A percentile compares a stretch with the other conserved stretches of the same genome.
Evolutionary conservation across 37 sponge, comb jelly and placozoan genomes (phyloP).

Genomic region (Eunapius fragilis): DNA sequence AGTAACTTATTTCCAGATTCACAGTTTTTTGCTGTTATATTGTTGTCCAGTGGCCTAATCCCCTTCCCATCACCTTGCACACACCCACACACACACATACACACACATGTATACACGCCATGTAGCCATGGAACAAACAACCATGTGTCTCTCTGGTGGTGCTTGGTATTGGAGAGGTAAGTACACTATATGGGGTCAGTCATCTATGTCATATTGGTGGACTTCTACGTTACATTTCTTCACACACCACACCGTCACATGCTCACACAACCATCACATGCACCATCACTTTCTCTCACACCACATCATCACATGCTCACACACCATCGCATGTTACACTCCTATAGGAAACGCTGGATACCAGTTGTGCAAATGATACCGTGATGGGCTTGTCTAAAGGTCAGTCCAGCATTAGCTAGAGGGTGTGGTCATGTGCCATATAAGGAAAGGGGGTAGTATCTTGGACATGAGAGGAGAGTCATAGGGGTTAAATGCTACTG

Average conservation of each 20-base stretch:
- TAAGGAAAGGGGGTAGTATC: too few relatives aligned
- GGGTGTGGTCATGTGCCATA: too few relatives aligned
- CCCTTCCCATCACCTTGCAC: neutral
- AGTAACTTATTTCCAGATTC: too few relatives aligned
- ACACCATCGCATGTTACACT: constrained; percentile 14
- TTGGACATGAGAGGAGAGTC: too few relatives aligned
- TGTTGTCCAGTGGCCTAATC: too few relatives aligned
- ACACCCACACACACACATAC: constrained; percentile 3
- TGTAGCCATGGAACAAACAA: neutral
- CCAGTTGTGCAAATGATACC: neutral
- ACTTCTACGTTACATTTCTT: too few relatives aligned
- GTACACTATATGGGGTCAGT: neutral
- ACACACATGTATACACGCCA: neutral
- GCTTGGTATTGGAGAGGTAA: neutral
- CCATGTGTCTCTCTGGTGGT: neutral
- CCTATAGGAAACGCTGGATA: neutral
- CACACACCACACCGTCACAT: too few relatives aligned
- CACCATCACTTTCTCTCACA: constrained; percentile 24
- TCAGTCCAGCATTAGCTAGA: neutral
- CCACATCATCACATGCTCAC: constrained; percentile 20
- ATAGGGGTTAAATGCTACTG: too few relatives aligned
- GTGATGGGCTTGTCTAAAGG: neutral
- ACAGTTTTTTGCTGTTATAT: too few relatives aligned
- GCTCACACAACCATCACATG: neutral
- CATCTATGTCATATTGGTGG: neutral